Evolutionary conservation across 1,140 invertebrate genomes (phyloP).

Genomic region (Drosophila nannoptera): DNA sequence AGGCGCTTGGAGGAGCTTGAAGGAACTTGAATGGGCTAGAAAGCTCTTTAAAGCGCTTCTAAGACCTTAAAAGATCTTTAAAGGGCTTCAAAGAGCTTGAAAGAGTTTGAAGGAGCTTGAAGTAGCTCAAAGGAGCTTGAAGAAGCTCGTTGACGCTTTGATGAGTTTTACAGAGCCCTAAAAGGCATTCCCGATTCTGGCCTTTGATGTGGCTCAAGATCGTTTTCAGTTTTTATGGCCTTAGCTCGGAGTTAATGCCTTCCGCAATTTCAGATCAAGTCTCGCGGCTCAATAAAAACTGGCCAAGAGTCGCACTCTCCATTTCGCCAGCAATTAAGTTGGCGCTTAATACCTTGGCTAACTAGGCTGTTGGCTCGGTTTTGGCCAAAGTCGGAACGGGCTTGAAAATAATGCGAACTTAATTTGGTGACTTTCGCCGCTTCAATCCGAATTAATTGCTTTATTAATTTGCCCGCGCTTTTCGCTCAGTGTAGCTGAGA

Average conservation of each 20-base stretch:
- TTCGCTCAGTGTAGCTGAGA: conserved; percentile 50
- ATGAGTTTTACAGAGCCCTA: no score
- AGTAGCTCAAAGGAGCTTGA: background rate
- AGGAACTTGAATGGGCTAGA: no score
- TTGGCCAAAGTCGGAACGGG: no score
- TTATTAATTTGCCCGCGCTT: conserved; percentile 51
- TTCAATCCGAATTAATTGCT: conserved; percentile 48
- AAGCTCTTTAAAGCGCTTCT: no score
- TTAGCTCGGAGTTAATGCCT: background rate
- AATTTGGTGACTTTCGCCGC: conserved; percentile 55
- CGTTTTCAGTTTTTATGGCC: no score
- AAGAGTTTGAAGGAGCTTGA: no score
- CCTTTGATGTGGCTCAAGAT: no score
- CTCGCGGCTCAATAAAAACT: background rate
- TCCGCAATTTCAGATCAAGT: background rate
- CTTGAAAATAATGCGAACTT: conserved; percentile 46
- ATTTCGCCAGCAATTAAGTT: conserved; percentile 7
- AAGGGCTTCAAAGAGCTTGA: no score
- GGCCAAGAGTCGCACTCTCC: background rate
- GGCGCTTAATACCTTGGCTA: background rate
- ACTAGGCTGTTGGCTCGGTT: background rate
- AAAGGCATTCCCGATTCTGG: no score
- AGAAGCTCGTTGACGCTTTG: background rate
- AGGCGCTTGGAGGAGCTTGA: no score
- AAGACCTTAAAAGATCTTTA: no score